Conservation (phyloP, 2,888 invertebrate genomes). For the Plagodis pulveraria region DNA sequence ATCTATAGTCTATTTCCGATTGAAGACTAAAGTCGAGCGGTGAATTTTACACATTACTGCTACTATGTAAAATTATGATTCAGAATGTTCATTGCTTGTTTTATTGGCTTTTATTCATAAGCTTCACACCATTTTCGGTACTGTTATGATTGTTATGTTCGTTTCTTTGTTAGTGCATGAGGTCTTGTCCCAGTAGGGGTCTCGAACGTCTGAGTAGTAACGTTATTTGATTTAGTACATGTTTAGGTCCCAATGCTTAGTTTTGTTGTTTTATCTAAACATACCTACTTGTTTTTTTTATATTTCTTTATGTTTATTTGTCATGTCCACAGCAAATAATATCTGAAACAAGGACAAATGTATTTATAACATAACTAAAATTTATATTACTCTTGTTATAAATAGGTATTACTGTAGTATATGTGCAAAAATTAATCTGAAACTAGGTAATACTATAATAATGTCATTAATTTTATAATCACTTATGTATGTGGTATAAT, state of each 20-base stretch:
- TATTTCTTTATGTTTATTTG: background rate
- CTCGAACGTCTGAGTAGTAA: constrained; percentile 20
- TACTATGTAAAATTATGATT: constrained; percentile 76
- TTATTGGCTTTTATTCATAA: constrained; percentile 61
- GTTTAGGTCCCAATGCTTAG: constrained; percentile 33
- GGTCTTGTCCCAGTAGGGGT: constrained; percentile 39
- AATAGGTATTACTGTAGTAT: no score
- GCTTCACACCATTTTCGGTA: constrained; percentile 76
- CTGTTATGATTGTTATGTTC: constrained; percentile 47
- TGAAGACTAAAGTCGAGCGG: constrained; percentile 31
- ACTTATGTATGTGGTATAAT: no score
- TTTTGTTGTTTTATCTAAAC: constrained; percentile 5
- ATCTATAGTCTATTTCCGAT: constrained; percentile 37
- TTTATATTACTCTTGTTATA: no score
- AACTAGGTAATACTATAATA: no score
- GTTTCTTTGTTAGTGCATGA: constrained; percentile 53
- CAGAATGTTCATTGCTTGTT: constrained; percentile 64
- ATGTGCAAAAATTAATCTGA: no score
- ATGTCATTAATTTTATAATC: no score
- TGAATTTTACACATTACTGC: constrained; percentile 61
- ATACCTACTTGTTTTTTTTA: background rate
- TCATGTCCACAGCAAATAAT: constrained; percentile 15
- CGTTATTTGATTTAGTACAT: constrained; percentile 33
- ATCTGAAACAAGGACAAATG: background rate
- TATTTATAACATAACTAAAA: no score